Conservation (phyloP, 2,113 vertebrate genomes). For the Neofelis nebulosa region DNA sequence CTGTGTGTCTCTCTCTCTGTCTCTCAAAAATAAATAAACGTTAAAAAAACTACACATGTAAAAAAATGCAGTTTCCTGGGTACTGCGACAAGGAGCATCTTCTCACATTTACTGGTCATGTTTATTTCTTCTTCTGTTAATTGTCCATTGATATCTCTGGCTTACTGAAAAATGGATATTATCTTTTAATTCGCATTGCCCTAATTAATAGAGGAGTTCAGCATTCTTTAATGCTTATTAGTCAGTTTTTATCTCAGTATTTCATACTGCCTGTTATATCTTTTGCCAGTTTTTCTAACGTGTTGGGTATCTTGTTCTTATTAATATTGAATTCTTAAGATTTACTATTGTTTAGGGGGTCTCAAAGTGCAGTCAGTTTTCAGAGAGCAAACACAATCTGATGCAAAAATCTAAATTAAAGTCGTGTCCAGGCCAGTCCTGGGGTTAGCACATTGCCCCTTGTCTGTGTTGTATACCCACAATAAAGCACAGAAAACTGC, state of each 20-base stretch:
- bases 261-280: neutral
- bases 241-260: conserved; percentile 3
- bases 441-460: neutral
- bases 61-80: neutral
- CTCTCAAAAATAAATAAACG: too few relatives aligned
- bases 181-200: neutral
- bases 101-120: neutral
- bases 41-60: too few relatives aligned
- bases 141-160: neutral
- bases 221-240: neutral
- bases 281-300: neutral
- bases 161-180: neutral
- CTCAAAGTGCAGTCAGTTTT: conserved; percentile 50
- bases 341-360: neutral
- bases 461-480: neutral
- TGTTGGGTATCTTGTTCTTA: conserved; percentile 35
- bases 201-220: neutral
- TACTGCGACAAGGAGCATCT: neutral
- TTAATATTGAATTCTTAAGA: conserved; percentile 60
- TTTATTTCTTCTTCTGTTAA: neutral
- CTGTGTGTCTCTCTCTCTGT: too few relatives aligned
- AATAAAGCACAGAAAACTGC: conserved; percentile 48
- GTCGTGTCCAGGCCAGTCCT: conserved; percentile 11
- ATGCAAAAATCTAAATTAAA: conserved; percentile 65
- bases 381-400: conserved; percentile 55